phyloP scores from a whole-genome alignment of 2,888 invertebrate genomes.

The Mechanitis mazaeus region DNA sequence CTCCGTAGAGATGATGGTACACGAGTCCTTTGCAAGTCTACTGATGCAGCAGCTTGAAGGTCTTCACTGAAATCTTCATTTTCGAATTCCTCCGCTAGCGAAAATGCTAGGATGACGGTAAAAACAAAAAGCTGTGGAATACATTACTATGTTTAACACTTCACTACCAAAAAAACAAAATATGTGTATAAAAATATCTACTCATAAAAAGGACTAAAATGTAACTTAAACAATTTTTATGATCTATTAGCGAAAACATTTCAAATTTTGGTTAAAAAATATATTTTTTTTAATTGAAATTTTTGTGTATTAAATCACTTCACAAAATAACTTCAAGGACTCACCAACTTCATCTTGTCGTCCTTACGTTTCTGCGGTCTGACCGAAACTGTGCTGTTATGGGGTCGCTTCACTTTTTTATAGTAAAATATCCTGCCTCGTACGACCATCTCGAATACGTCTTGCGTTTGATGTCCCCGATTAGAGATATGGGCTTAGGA shows the following conservation, averaged over 20 bases:
- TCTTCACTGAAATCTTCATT: conserved; percentile 43
- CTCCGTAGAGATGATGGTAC: not conserved
- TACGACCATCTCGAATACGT: conserved; percentile 39
- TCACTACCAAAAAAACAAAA: no score
- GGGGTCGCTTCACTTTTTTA: conserved; percentile 63
- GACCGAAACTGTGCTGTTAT: conserved; percentile 59
- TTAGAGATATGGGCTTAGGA: conserved; percentile 32
- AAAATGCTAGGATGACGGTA: conserved; percentile 51
- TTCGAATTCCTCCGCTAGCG: conserved; percentile 48
- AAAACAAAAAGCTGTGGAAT: conserved; percentile 49
- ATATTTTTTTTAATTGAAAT: not conserved
- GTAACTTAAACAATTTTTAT: no score
- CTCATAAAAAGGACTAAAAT: no score
- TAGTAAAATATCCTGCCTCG: conserved; percentile 62
- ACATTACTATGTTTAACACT: no score
- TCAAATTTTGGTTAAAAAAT: no score
- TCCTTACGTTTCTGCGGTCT: conserved; percentile 62
- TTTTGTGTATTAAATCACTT: conserved; percentile 29
- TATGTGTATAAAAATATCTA: no score
- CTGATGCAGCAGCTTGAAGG: conserved; percentile 46
- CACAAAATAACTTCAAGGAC: conserved; percentile 53
- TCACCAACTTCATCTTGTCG: conserved; percentile 71
- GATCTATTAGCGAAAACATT: no score
- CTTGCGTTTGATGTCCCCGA: conserved; percentile 34
- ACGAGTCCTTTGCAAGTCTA: conserved; percentile 39